Conservation (phyloP, 1,140 invertebrate species). For the Danaus plexippus region DNA sequence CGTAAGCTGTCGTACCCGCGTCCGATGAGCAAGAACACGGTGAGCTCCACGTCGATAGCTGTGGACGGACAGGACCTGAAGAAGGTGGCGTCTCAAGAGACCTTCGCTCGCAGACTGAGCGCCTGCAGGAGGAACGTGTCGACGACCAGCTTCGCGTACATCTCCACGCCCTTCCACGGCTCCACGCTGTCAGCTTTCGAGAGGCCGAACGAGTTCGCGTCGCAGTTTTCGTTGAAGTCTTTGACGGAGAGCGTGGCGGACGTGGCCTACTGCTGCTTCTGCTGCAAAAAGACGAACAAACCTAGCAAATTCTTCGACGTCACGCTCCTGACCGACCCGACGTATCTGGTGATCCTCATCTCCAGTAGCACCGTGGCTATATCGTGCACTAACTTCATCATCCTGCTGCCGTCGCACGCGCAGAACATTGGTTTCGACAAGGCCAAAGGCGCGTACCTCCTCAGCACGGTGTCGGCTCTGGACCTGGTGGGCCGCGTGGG, state of each 20-base stretch:
- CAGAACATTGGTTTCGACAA: conserved; percentile 79
- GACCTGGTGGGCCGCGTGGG: conserved; percentile 87
- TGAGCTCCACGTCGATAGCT: conserved; percentile 47
- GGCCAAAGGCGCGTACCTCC: conserved; percentile 75
- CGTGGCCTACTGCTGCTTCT: conserved; percentile 60
- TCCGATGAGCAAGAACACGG: conserved; percentile 41
- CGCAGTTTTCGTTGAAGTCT: conserved; percentile 81
- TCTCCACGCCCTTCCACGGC: conserved; percentile 86
- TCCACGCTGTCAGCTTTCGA: conserved; percentile 82
- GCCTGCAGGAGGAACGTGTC: conserved; percentile 76
- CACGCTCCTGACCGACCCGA: conserved; percentile 79
- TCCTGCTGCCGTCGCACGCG: conserved; percentile 83
- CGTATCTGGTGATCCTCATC: conserved; percentile 85
- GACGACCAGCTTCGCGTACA: conserved; percentile 84
- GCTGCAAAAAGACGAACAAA: conserved; percentile 56
- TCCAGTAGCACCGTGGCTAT: conserved; percentile 88
- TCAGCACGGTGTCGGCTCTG: conserved; percentile 83
- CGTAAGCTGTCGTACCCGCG: conserved; percentile 48
- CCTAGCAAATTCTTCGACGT: conserved; percentile 81
- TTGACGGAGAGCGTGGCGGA: conserved; percentile 72
- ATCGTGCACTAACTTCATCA: conserved; percentile 89
- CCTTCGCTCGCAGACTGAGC: conserved; percentile 43
- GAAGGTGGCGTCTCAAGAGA: conserved; percentile 46
- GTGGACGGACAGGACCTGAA: conserved; percentile 32
- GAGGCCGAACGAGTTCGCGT: conserved; percentile 80